Conservation (phyloP, 1,140 invertebrate genomes). For the Drosophila sturtevanti region DNA sequence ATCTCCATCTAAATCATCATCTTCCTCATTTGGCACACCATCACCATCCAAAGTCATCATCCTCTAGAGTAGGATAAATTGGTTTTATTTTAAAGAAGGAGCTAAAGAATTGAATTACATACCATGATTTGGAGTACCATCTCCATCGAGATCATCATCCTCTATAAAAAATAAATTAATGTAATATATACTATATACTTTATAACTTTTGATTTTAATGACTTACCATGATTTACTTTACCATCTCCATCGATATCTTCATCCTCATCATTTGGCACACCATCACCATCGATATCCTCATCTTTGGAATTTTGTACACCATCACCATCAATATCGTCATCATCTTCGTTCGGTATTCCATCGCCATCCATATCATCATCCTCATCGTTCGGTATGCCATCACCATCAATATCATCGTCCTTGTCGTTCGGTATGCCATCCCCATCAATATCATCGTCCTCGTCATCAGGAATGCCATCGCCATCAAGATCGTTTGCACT, state of each 20-base stretch:
- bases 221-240: conserved; percentile 57
- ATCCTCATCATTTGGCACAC: conserved; percentile 75
- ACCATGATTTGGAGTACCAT: conserved; percentile 69
- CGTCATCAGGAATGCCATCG: conserved; percentile 81
- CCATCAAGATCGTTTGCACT: conserved; percentile 81
- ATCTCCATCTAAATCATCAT: conserved; percentile 79
- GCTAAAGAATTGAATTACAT: no score
- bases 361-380: conserved; percentile 83
- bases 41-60: conserved; percentile 78
- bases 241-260: conserved; percentile 79
- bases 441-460: conserved; percentile 82
- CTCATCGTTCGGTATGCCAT: conserved; percentile 76
- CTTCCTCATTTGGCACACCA: conserved; percentile 66
- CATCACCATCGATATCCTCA: conserved; percentile 83
- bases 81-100: not conserved
- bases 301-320: conserved; percentile 80
- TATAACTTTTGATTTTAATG: not conserved
- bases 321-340: conserved; percentile 81
- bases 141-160: conserved; percentile 79
- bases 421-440: conserved; percentile 80
- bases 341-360: conserved; percentile 79
- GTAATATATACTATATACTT: no score
- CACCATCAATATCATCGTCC: conserved; percentile 77
- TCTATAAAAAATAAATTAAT: conserved; percentile 20
- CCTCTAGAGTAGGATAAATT: conserved; percentile 44